phyloP scores from a whole-genome alignment of 2,113 vertebrate species.

The Carassius carassius region DNA sequence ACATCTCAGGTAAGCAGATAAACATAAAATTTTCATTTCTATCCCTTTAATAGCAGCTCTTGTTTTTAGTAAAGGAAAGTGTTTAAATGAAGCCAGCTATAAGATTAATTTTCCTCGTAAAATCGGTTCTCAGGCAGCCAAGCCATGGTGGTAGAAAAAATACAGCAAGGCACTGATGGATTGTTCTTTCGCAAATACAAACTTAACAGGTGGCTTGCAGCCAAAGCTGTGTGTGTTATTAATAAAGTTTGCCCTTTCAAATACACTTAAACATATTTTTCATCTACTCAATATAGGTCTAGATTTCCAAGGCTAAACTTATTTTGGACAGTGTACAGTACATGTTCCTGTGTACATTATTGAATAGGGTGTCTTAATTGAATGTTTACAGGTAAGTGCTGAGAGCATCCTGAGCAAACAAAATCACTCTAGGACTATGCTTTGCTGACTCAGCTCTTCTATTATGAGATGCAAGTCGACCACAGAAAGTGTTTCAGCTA shows the following conservation, averaged over 20 bases:
- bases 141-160: neutral
- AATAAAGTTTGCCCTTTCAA: conserved; percentile 78
- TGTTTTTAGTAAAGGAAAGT: neutral
- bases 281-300: conserved; percentile 61
- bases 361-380: conserved; percentile 53
- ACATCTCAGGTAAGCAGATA: too few relatives aligned
- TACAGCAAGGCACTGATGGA: conserved; percentile 67
- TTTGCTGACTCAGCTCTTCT: conserved; percentile 66
- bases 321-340: conserved; percentile 51
- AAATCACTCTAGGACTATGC: conserved; percentile 21
- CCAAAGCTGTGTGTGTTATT: conserved; percentile 68
- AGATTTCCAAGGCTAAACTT: conserved; percentile 60
- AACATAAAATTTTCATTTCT: neutral
- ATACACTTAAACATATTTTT: conserved; percentile 63
- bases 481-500: conserved; percentile 39
- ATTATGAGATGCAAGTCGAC: conserved; percentile 55
- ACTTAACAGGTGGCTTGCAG: conserved; percentile 65
- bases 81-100: neutral
- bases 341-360: conserved; percentile 11
- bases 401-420: conserved; percentile 45
- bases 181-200: conserved; percentile 64
- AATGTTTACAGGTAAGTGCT: conserved; percentile 63
- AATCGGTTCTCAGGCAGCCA: conserved; percentile 6
- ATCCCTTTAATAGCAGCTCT: neutral
- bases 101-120: neutral